A percentile compares a stretch with the other conserved stretches of the same genome.
Evolutionary conservation across 2,113 vertebrate species (phyloP).

Genomic region (Microtus pennsylvanicus): DNA sequence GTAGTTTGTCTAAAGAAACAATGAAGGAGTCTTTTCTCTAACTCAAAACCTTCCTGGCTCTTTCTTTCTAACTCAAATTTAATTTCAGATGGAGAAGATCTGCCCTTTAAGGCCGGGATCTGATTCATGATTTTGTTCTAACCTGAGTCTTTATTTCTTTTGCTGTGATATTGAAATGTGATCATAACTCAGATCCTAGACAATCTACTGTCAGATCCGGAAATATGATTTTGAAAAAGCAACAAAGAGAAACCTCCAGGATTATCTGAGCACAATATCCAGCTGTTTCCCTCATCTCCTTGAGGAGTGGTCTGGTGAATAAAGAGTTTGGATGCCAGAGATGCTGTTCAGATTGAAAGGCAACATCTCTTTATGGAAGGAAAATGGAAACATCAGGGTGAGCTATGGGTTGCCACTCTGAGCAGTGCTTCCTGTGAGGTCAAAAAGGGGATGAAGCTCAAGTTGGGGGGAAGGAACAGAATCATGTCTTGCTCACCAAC

Average conservation of each 20-base stretch:
- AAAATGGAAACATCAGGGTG: neutral
- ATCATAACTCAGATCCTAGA: constrained; percentile 72
- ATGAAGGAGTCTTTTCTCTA: neutral
- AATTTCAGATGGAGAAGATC: constrained; percentile 69
- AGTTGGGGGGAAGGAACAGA: constrained; percentile 20
- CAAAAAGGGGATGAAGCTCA: neutral
- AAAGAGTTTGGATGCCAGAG: no score
- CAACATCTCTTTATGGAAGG: no score
- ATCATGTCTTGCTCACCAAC: constrained; percentile 78
- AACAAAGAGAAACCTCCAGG: neutral
- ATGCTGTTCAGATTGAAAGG: accelerated
- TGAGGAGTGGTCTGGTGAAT: neutral
- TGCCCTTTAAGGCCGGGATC: constrained; percentile 69
- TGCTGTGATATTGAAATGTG: constrained; percentile 69
- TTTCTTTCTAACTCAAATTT: constrained; percentile 68
- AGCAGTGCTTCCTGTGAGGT: constrained; percentile 59
- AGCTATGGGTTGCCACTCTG: constrained; percentile 32
- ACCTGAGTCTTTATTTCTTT: constrained; percentile 71
- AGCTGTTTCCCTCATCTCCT: constrained; percentile 29
- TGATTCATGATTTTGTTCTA: constrained; percentile 64
- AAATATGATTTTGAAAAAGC: constrained; percentile 27
- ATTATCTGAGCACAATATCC: constrained; percentile 52
- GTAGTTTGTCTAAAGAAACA: neutral
- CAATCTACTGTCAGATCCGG: constrained; percentile 71
- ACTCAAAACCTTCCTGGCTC: neutral